Percentiles rank a stretch among this genome's conserved stretches.
These are phyloP conservation scores for Hippotragus niger DNA, from an alignment of 2,113 vertebrate species.

Conservation along the genomic window DNA sequence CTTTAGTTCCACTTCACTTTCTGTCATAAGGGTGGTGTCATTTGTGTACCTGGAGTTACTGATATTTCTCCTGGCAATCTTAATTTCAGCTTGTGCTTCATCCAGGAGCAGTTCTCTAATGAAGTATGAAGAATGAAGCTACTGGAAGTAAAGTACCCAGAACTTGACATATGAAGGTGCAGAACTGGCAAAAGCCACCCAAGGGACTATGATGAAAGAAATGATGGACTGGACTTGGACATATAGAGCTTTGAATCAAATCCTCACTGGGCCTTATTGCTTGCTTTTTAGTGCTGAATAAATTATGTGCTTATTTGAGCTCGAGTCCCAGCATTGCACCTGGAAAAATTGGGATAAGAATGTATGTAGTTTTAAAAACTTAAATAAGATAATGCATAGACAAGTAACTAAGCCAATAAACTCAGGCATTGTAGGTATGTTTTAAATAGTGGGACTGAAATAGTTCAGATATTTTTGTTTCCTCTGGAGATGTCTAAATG, in stretches of 20 bases:
- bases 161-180: not conserved
- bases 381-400: not conserved
- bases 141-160: accelerated
- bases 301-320: not conserved
- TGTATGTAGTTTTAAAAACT: not conserved
- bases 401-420: not conserved
- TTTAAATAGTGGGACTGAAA: not conserved
- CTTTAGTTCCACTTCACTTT: not conserved
- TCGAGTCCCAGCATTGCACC: not conserved
- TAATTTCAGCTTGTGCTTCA: not conserved
- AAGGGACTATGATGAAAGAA: not conserved
- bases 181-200: not conserved
- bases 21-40: not conserved
- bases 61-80: not conserved
- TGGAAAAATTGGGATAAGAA: not conserved
- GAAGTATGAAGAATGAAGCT: not conserved
- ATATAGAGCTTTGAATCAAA: not conserved
- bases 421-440: accelerated
- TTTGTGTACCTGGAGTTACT: not conserved
- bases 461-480: not conserved
- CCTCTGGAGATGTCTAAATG: not conserved
- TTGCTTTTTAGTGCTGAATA: not conserved
- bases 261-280: not conserved
- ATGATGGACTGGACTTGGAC: not conserved
- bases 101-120: not conserved